Base-by-base conservation (phyloP, 2,888 invertebrate species). In the Theretra japonica region DNA sequence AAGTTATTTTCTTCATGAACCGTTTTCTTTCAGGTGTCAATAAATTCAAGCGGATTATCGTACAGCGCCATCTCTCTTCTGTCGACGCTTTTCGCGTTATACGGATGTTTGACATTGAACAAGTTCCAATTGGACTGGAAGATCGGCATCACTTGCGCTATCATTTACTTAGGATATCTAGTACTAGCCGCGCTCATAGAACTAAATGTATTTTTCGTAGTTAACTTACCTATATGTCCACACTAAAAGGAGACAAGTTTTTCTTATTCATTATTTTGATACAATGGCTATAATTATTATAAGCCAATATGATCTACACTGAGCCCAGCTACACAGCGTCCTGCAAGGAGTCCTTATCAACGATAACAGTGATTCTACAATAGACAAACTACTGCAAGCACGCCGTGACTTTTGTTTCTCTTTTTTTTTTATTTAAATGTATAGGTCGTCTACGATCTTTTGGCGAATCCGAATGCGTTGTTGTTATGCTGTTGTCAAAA, bases 41-140 rank as follows among this genome's bases (percentile, higher is more conserved):
- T 98, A 77, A 97, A 97, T 89, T 97, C 97, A 0, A 95, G 95
- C 30, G 97, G 97, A 0, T 87, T 98, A 56, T 95, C 96, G 0
- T 98, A 97, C 90, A 97, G 97, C 75, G 96, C 97, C 0, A 95
- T 97, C 72, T 96, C 96, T 0, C 92, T 98, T 19, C 92, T 98
- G 70, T 96, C 96, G 0, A 97, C 97, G 0, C 92, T 98, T 3
- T 88, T 97, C 60, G 93, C 97, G 7, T 93, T 98, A 28, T 96
- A 97, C 84, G 85, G 95, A 0, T 95, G 96, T 41, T 95, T 98
- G 71, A 90, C 95, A 0, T 77, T 95, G 58, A 97, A 97, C 83
- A 95, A 96, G 82, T 97, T 97, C 86, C 95, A 94, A 74, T 91
- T 98, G 80, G 96, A 96, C 86, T 96, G 96, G 93, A 95, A 95